Base-by-base conservation (phyloP, 2,113 vertebrate species). In the Coptodon rendalli region DNA sequence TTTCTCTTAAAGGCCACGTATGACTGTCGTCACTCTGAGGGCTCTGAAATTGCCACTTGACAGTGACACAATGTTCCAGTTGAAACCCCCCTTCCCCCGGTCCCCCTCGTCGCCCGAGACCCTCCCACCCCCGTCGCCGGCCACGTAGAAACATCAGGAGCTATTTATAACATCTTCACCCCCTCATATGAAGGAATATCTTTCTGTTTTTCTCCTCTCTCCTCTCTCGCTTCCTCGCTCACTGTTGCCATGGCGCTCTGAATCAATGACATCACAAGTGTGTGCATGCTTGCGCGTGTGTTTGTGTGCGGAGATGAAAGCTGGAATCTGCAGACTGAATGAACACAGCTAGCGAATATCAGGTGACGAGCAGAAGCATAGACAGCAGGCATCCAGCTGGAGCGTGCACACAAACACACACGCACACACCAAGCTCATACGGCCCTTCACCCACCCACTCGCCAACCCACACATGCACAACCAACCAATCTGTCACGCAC, bases 231-330 rank as follows among this genome's bases (percentile, higher is more conserved):
- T 50, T 89, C 84, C 61, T 87, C 2, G 43, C 87, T 92, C 89
- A 24, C 92, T 93, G 96, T 97, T 97, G 95, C 96, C 93, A 97
- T 97, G 95, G 96, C 88, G 93, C 91, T 86, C 29, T 9, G 88
- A 94, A 91, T 90, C 92, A 90, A 90, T 96, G 95, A 96, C 96
- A 95, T 97, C 95, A 95, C 87, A 6, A 11, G 85, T 57, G 73
- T 53, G 82, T 36, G 78, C 6, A 66, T 84, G 82, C 71, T 63
- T 61, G 79, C 54, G 53, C 8, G 6, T 45, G 52, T 57, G 68
- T 56, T 38, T 66, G 59, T 63, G 85, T 38, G 50, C 9, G 61
- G 56, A 89, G 90, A 94, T 92, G 87, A 93, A 93, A 92, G 87
- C 83, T 71, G 89, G 83, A 89, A 91, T 88, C 76, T 80, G 87